Evolutionary conservation across 1,140 invertebrate genomes (phyloP).

Genomic region (Apis florea): DNA sequence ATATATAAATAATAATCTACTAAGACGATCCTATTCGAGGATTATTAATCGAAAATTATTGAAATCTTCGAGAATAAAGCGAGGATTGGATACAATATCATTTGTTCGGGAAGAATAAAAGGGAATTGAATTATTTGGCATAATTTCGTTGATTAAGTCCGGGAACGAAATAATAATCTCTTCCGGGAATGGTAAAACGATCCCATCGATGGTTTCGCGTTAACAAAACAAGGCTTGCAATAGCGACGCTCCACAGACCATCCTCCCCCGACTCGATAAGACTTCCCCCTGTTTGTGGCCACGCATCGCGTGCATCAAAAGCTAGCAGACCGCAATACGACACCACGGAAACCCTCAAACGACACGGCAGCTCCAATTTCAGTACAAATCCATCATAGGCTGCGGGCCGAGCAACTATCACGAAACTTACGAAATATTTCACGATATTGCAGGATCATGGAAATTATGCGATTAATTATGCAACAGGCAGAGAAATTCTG

Average conservation of each 20-base stretch:
- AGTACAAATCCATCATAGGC: constrained; percentile 46
- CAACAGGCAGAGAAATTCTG: background rate
- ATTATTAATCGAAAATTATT: too few relatives aligned
- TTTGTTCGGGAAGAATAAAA: too few relatives aligned
- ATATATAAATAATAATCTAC: too few relatives aligned
- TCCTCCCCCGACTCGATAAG: constrained; percentile 24
- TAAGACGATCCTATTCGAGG: too few relatives aligned
- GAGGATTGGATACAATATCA: too few relatives aligned
- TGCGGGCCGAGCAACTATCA: background rate
- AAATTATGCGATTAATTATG: constrained; percentile 21
- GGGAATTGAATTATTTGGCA: too few relatives aligned
- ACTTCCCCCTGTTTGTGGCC: constrained; percentile 41
- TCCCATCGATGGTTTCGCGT: constrained; percentile 29
- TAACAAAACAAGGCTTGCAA: constrained; percentile 29
- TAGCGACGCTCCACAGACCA: background rate
- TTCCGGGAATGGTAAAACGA: background rate
- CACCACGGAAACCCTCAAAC: constrained; percentile 53
- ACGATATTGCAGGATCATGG: background rate
- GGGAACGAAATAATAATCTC: background rate
- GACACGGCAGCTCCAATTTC: constrained; percentile 52
- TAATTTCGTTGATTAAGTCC: background rate
- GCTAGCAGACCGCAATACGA: constrained; percentile 47
- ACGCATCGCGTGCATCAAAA: constrained; percentile 48
- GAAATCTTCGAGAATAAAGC: too few relatives aligned
- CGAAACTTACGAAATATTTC: constrained; percentile 30